phyloP scores from a whole-genome alignment of 2,113 vertebrate species.

The Urocynchramus pylzowi region DNA sequence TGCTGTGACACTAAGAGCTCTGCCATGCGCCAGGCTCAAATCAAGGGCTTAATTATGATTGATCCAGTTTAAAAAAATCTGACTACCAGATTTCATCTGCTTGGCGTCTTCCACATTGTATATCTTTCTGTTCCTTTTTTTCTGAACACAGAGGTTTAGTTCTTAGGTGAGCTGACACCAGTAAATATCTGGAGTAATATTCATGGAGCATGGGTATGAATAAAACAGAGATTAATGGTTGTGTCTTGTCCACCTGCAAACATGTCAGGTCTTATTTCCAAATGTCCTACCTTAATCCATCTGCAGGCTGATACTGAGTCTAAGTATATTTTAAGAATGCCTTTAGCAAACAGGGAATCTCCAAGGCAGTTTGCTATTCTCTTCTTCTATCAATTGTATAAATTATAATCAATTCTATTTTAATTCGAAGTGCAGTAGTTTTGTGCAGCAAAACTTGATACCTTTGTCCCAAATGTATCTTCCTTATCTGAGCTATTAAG shows the following conservation, averaged over 20 bases:
- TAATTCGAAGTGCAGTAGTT: background rate
- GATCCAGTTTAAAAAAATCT: background rate
- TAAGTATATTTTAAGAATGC: background rate
- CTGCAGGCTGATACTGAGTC: background rate
- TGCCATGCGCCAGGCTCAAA: background rate
- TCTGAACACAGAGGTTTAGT: background rate
- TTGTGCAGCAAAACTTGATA: too few species aligned
- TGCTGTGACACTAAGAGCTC: background rate
- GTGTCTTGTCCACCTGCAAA: background rate
- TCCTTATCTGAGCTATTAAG: background rate
- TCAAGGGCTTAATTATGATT: background rate
- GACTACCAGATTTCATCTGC: background rate
- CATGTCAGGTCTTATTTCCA: background rate
- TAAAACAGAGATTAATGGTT: background rate
- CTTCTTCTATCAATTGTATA: background rate
- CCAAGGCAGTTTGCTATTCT: background rate
- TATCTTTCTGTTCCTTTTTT: background rate
- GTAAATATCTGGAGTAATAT: background rate
- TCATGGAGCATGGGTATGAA: background rate
- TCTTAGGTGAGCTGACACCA: background rate
- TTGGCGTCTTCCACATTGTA: background rate
- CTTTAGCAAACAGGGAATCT: background rate
- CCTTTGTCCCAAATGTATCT: background rate
- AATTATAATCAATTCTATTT: background rate
- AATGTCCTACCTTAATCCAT: background rate